Conservation (phyloP, 2,888 invertebrate species). For the Conus canariensis region DNA sequence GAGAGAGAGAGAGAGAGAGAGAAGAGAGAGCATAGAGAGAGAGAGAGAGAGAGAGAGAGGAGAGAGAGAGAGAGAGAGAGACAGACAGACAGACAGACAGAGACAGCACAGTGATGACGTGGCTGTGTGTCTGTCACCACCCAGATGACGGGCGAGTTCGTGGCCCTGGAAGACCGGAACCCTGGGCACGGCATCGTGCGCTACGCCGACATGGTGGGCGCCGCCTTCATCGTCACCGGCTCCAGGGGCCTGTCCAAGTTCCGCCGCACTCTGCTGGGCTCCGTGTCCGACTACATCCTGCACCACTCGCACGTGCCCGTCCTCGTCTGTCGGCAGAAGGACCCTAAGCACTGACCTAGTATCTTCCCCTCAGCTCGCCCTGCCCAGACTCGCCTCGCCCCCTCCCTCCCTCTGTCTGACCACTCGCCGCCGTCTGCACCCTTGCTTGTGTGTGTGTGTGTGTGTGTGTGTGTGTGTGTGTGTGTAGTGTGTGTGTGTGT, state of each 20-base stretch:
- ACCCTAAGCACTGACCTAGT: conserved; percentile 30
- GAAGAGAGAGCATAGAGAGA: no score
- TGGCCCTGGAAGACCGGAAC: conserved; percentile 50
- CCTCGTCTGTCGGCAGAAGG: conserved; percentile 49
- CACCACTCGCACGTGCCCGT: conserved; percentile 52
- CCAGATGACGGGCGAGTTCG: conserved; percentile 53
- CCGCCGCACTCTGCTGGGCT: conserved; percentile 49
- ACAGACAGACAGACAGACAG: no score
- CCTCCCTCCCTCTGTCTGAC: background rate
- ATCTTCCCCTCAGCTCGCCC: no score
- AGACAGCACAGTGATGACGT: no score
- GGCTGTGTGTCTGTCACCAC: no score
- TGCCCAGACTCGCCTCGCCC: no score
- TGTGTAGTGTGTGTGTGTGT: no score
- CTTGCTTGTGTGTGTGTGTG: no score
- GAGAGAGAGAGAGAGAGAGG: no score
- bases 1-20: no score
- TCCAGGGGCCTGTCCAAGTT: conserved; percentile 50
- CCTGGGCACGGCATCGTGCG: conserved; percentile 50
- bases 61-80: no score
- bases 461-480: no score
- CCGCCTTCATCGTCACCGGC: conserved; percentile 51
- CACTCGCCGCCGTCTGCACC: background rate
- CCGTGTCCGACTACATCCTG: conserved; percentile 52
- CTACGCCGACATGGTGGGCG: conserved; percentile 47